Percentiles rank a stretch among this genome's conserved stretches.
Conservation (phyloP, 2,888 invertebrate species). For the Steinernema hermaphroditum region DNA sequence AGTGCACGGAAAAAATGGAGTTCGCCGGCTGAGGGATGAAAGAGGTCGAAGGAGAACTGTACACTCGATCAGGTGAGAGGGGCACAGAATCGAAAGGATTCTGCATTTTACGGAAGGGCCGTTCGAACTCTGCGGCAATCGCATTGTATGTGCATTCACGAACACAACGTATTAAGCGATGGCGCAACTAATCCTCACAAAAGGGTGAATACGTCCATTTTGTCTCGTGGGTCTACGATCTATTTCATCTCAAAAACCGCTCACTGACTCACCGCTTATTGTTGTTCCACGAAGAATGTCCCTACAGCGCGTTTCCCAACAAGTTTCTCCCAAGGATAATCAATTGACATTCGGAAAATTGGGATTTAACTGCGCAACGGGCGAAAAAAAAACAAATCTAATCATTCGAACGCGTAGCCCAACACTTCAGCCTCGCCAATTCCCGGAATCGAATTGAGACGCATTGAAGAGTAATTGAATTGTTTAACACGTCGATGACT, state of each 20-base stretch:
- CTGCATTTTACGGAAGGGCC: neutral
- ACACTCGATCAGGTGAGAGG: neutral
- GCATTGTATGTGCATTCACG: constrained; percentile 8
- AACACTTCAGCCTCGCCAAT: neutral
- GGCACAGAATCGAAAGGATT: neutral
- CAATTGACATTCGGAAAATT: no score
- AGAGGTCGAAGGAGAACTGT: constrained; percentile 11
- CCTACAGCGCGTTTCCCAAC: no score
- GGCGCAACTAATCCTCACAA: constrained; percentile 16
- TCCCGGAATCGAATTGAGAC: neutral
- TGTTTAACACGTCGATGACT: constrained; percentile 4
- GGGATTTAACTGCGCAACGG: no score
- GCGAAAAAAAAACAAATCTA: neutral
- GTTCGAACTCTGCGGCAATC: neutral
- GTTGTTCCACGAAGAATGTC: no score
- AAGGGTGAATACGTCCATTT: neutral
- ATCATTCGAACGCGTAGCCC: neutral
- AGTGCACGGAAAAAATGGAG: constrained; percentile 13
- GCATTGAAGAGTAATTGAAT: constrained; percentile 14
- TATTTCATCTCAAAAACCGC: neutral
- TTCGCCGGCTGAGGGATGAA: neutral
- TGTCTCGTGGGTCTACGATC: neutral
- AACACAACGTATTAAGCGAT: neutral
- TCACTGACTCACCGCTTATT: no score
- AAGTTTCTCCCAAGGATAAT: no score